Base-by-base conservation (phyloP, 2,797 vertebrate genomes). In the Bovichtus variegatus region DNA sequence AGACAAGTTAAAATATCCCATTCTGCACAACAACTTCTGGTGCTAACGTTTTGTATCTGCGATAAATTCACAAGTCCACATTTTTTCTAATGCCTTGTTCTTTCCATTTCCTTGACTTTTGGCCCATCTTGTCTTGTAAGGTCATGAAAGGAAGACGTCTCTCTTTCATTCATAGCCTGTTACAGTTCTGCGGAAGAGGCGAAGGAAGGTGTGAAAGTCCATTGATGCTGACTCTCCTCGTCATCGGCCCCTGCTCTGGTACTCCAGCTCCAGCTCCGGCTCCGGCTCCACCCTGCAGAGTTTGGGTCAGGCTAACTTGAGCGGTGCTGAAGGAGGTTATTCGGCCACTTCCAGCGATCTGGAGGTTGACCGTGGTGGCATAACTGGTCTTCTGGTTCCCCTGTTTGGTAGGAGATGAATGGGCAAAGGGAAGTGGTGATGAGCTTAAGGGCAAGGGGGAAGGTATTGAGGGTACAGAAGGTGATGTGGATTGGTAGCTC, bases 351-450 rank as follows among this genome's bases (percentile, higher is more conserved):
- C 97, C 96, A 0, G 96, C 96, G 0, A 98, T 97, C 44, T 97
- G 96, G 50, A 98, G 95, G 86, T 96, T 98, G 19, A 98, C 96
- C 0, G 97, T 97, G 80, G 97, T 98, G 73, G 97, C 97, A 4
- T 98, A 98, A 75, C 96, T 97, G 71, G 96, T 87, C 77, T 83
- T 94, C 74, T 89, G 90, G 31, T 57, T 86, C n/a, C 86, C 80
- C 47, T 72, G 80, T 75, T 86, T 89, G 68, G 49, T 25, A 8
- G 66, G 7, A 9, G 81, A 60, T 0, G 85, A 63, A 21, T 19
- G 51, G 29, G 51, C 16, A 19, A 64, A 86, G 6, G 82, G 62
- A 13, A 63, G 25, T 0, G 88, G 68, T 2, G 90, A 76, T 21
- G 82, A 19, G 6, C n/a, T 50, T 4, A 27, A 36, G 10, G 82